phyloP scores from a whole-genome alignment of 1,140 invertebrate species.

The Drosophila persimilis region DNA sequence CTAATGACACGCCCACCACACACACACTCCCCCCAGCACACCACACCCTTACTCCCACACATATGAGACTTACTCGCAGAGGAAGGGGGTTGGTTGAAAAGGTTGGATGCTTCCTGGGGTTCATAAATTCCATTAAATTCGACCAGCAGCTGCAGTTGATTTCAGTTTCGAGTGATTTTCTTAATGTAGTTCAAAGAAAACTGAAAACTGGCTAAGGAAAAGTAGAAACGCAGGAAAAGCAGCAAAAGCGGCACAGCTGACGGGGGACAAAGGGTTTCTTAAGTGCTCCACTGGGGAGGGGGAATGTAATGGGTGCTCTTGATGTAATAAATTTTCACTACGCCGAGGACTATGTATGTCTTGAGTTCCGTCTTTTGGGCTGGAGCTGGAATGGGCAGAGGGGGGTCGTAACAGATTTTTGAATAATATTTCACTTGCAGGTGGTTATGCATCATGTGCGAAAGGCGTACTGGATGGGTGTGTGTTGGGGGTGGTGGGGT shows the following conservation, averaged over 20 bases:
- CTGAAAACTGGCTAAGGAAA: conserved; percentile 15
- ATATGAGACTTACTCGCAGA: too few species aligned
- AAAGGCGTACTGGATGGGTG: conserved; percentile 1
- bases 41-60: too few species aligned
- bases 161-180: conserved; percentile 72
- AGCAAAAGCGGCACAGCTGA: too few species aligned
- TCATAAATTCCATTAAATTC: conserved; percentile 78
- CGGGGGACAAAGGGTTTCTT: conserved; percentile 44
- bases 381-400: conserved; percentile 3
- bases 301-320: conserved; percentile 11
- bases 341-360: conserved; percentile 28
- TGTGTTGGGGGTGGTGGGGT: conserved; percentile 3
- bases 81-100: background rate
- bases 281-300: conserved; percentile 42
- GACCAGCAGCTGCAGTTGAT: conserved; percentile 75
- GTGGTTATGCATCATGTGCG: conserved; percentile 72
- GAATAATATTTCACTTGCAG: conserved; percentile 78
- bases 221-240: background rate
- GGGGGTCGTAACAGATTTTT: conserved; percentile 67
- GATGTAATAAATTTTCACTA: conserved; percentile 74
- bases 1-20: conserved; percentile 60
- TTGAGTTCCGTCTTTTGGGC: background rate
- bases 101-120: conserved; percentile 25
- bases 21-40: background rate
- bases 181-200: conserved; percentile 75